Evolutionary conservation across 2,113 vertebrate genomes (phyloP).

Genomic region (Thryonomys swinderianus): DNA sequence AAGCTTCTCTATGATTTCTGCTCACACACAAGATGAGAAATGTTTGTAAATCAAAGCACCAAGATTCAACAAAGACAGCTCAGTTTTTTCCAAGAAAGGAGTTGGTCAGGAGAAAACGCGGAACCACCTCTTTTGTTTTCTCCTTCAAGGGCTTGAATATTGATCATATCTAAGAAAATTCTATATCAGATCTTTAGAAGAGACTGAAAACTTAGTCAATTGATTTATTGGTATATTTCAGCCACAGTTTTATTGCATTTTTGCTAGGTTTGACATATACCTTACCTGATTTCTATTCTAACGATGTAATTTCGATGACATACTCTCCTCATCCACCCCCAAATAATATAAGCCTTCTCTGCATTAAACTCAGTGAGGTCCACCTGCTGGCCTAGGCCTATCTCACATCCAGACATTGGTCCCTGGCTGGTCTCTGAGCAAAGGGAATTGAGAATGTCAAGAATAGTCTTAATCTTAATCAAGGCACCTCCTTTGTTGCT

Average conservation of each 20-base stretch:
- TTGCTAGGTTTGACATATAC: neutral
- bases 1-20: slow-evolving; percentile 95
- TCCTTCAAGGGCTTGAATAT: slow-evolving; percentile 6
- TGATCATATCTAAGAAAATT: neutral
- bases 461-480: neutral
- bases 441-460: slow-evolving; percentile 4
- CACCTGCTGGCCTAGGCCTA: neutral
- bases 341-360: slow-evolving; percentile 35
- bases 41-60: neutral
- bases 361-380: neutral
- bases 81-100: slow-evolving; percentile 4
- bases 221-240: slow-evolving; percentile 33
- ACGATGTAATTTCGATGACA: neutral
- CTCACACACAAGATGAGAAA: slow-evolving; percentile 28
- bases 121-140: neutral
- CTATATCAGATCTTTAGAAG: neutral
- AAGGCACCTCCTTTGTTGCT: neutral
- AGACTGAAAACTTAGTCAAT: neutral
- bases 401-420: neutral
- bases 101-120: neutral
- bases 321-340: neutral
- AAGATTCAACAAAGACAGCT: slow-evolving; percentile 28
- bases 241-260: neutral
- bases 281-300: slow-evolving; percentile 2
- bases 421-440: neutral